Evolutionary conservation across 2,888 invertebrate species (phyloP), one percentile per base, ranked within the genome.

Genomic region (Agonopterix subpropinquella): DNA sequence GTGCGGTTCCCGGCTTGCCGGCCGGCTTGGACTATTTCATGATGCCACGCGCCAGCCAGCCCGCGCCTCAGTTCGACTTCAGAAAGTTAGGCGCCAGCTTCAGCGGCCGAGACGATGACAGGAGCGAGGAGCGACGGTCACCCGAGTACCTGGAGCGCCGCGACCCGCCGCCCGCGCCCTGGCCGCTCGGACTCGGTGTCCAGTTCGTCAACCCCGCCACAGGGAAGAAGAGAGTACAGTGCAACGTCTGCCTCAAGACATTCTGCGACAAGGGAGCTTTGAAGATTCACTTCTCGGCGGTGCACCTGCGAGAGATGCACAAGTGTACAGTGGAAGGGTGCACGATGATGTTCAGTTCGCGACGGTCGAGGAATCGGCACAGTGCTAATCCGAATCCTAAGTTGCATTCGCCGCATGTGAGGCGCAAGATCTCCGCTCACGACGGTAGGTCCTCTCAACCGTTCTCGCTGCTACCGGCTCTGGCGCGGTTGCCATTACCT

Each of bases 261-360:
- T 99, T 99, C 87, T 99, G 99, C 91, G 99, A 99, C 88, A 99
- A 99, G 87, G 98, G 98, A 56, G 98, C 99, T 43, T 89, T 99
- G 48, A 99, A 99, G 89, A 99, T 99, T 48, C 99, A 99, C 80
- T 98, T 98, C 81, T 98, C 97, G 52, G 99, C 99, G 13, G 98
- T 99, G 54, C 99, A 99, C 78, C 87, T 98, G 64, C 93, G 98
- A 47, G 98, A 99, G 89, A 98, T 98, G 98, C 99, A 99, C 89
- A 97, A 96, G 88, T 99, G 99, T 85, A 98, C 98, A 11, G 98
- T 99, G 45, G 96, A 96, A 72, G 98, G 98, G 41, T 98, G 98
- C 86, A 98, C 96, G 67, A 98, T 98, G 96, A 97, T 98, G 94
- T 98, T 98, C 85, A 98, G 97, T 84, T 98, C 98, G 52, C 91